Base-by-base conservation (phyloP, 2,113 vertebrate genomes). In the Microcebus murinus region DNA sequence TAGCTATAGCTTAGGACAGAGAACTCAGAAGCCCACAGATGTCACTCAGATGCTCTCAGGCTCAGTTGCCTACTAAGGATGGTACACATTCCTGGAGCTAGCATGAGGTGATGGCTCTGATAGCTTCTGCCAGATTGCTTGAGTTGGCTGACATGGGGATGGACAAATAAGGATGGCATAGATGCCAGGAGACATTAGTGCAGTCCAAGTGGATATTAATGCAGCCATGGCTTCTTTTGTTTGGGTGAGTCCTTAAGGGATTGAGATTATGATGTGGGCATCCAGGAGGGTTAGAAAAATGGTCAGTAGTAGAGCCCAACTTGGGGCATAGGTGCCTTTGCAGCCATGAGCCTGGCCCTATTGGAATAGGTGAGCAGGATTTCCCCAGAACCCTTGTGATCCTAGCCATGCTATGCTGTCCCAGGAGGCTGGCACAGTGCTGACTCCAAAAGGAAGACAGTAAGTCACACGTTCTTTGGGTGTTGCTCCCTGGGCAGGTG, bases 401-500 rank as follows among this genome's bases (percentile, higher is more conserved):
- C 76, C 25, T 80, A 12, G 79, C 50, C 23, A 0, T 45, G 34
- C 27, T 29, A 20, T 14, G 31, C 39, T 0, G 0, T 29, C 94
- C 82, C 92, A 15, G 45, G 89, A 96, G 87, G 76, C 27, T 59
- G 59, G 68, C 21, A 27, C n/a, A 42, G 77, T 42, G 29, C 55
- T 52, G 14, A 73, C 85, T 82, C 31, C 59, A 2, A 52, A 85
- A 82, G 67, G 79, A 70, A 82, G 82, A 11, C 0, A 55, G 93
- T 71, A 25, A 89, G 29, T n/a, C 20, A 36, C n/a, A 50, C 45
- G 1, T 87, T 34, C 55, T 67, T 74, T 59, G 63, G 92, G 55
- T 74, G 31, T 92, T 71, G 1, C 1, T 95, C 48, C 82, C 82
- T 6, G 87, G 90, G 79, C 98, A 99, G 99, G 98, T 99, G 55